Conservation (phyloP, 2,113 vertebrate species). For the Phyllostomus hastatus region DNA sequence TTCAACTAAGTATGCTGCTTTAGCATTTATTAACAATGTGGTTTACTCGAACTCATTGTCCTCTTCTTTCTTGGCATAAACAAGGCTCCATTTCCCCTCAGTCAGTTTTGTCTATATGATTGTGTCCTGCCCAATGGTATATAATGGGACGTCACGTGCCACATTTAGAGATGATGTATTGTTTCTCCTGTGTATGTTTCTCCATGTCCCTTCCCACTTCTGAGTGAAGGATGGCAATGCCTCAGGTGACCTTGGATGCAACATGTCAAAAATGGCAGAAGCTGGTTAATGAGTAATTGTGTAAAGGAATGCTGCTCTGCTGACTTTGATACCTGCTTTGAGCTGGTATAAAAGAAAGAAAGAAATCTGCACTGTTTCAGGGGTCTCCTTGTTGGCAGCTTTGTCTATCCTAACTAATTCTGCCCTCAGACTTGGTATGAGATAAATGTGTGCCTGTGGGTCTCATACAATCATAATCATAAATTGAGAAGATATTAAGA, state of each 20-base stretch:
- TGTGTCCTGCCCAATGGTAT: background rate
- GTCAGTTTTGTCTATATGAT: background rate
- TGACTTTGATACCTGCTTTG: background rate
- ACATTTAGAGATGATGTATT: background rate
- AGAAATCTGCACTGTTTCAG: background rate
- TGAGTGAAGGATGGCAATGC: background rate
- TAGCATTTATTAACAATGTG: constrained; percentile 23
- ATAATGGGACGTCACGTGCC: background rate
- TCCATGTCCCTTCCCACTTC: background rate
- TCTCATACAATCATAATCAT: background rate
- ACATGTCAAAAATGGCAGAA: background rate
- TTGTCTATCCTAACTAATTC: background rate
- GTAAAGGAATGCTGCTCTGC: background rate
- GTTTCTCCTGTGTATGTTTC: background rate
- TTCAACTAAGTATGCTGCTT: background rate
- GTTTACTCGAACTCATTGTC: background rate
- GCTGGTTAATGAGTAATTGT: background rate
- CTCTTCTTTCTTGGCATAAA: background rate
- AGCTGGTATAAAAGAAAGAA: background rate
- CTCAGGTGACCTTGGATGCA: background rate
- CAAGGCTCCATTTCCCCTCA: background rate
- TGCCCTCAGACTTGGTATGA: background rate
- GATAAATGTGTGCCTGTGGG: background rate
- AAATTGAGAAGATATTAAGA: constrained; percentile 14
- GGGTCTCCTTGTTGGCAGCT: background rate